These are phyloP conservation scores for Mermis nigrescens DNA, from an alignment of 2,888 invertebrate genomes.

Conservation along the genomic window DNA sequence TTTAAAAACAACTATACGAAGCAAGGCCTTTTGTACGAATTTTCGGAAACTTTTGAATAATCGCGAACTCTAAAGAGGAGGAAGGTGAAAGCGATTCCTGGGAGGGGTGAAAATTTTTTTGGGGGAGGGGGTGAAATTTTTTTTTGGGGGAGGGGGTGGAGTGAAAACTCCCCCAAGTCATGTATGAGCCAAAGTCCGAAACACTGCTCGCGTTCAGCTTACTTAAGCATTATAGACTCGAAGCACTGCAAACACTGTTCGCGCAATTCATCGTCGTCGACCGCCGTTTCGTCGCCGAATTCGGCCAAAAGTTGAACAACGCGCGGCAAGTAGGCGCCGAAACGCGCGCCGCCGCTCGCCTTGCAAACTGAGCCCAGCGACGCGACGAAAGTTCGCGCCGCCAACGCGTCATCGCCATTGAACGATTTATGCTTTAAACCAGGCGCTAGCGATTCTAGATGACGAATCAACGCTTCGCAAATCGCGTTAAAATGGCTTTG, in stretches of 20 bases:
- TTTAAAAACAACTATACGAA: too few species aligned
- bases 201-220: neutral
- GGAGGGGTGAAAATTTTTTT: too few species aligned
- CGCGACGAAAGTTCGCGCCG: conserved; percentile 16
- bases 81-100: too few species aligned
- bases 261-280: conserved; percentile 79
- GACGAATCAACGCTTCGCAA: neutral
- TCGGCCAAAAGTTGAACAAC: conserved; percentile 67
- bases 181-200: too few species aligned
- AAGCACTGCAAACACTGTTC: conserved; percentile 71
- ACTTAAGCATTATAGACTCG: conserved; percentile 68
- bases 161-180: too few species aligned
- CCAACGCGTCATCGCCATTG: neutral
- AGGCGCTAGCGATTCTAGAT: too few species aligned
- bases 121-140: too few species aligned
- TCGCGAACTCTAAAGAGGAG: too few species aligned
- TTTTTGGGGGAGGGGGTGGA: too few species aligned
- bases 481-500: neutral
- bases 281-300: conserved; percentile 44
- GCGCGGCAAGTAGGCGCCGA: conserved; percentile 49
- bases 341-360: conserved; percentile 59
- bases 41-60: too few species aligned
- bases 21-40: too few species aligned
- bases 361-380: conserved; percentile 21
- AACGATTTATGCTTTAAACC: too few species aligned